Evolutionary conservation across 2,888 invertebrate genomes (phyloP), one percentile per base, ranked within the genome.

Genomic region (Therioaphis trifolii): DNA sequence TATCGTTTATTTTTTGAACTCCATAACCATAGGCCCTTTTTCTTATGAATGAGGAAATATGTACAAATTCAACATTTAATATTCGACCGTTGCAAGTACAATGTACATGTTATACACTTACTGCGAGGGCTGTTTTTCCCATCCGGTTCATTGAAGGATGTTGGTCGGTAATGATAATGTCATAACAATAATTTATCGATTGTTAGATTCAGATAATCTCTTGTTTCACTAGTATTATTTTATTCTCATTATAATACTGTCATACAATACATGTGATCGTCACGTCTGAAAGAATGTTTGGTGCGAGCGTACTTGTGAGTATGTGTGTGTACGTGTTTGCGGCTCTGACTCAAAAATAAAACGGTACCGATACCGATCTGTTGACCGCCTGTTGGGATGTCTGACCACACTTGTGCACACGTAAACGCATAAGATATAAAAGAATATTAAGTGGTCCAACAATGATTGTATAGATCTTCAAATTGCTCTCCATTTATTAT

Each of bases 301-400:
- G n/a, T n/a, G n/a, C n/a, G n/a, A n/a, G n/a, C n/a, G n/a, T n/a
- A n/a, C n/a, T n/a, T n/a, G n/a, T n/a, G n/a, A n/a, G 35, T 35
- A 7, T 12, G 46, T 46, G 46, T 46, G 46, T 12, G 46, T 46
- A 35, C 35, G 46, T 43, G 29, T 15, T 24, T n/a, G 74, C 78
- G 78, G 35, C 24, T 52, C 35, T n/a, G 21, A 29, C 21, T 58
- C 21, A 61, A 71, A 58, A 46, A 72, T 58, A 61, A 71, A 58
- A 71, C 29, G 29, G 21, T 80, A 49, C 58, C 18, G 80, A 80
- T 80, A 80, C 29, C 29, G 71, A 80, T 80, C 80, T 71, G 71
- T 4, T 46, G 80, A 43, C 71, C 80, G 80, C 80, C 80, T 71
- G 80, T 61, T 61, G 71, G 58, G 80, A 71, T 15, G 58, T 71